These are phyloP conservation scores for Nomada fucata DNA, from an alignment of 2,888 invertebrate genomes.

Conservation along the genomic window DNA sequence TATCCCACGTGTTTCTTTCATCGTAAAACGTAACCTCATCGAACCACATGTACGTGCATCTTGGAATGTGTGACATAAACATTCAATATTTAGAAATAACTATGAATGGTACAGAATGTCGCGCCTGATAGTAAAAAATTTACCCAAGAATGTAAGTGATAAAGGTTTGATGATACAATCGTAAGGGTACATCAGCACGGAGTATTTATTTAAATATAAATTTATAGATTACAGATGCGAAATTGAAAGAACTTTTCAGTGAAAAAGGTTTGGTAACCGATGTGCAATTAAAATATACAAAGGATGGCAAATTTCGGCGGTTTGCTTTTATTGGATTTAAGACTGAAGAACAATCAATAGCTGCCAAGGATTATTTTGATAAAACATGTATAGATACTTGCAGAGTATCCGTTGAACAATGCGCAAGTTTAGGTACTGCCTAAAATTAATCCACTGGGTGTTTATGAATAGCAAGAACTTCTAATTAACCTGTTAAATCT, in stretches of 20 bases:
- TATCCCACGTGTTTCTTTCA: not conserved
- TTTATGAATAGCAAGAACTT: not conserved
- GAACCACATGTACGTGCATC: not conserved
- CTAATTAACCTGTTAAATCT: not conserved
- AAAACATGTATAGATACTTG: constrained; percentile 93
- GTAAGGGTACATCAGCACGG: constrained; percentile 2
- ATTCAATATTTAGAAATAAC: not conserved
- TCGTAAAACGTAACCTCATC: constrained; percentile 31
- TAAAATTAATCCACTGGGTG: constrained; percentile 54
- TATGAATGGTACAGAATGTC: constrained; percentile 87
- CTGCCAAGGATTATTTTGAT: constrained; percentile 92
- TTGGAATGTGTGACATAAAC: constrained; percentile 5
- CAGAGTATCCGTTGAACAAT: constrained; percentile 91
- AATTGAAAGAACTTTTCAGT: constrained; percentile 90
- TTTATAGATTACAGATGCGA: constrained; percentile 91
- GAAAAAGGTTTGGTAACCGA: constrained; percentile 95
- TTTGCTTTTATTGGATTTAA: constrained; percentile 98
- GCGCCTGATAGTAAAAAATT: constrained; percentile 94
- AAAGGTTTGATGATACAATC: not conserved
- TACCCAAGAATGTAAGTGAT: constrained; percentile 92
- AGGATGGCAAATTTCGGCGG: constrained; percentile 95
- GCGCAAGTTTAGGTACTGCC: constrained; percentile 87
- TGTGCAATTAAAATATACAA: constrained; percentile 95
- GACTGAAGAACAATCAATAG: constrained; percentile 90
- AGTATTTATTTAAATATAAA: constrained; percentile 45